These are phyloP conservation scores for Drosophila nigrodunni DNA, from an alignment of 1,140 invertebrate genomes.

Conservation along the genomic window DNA sequence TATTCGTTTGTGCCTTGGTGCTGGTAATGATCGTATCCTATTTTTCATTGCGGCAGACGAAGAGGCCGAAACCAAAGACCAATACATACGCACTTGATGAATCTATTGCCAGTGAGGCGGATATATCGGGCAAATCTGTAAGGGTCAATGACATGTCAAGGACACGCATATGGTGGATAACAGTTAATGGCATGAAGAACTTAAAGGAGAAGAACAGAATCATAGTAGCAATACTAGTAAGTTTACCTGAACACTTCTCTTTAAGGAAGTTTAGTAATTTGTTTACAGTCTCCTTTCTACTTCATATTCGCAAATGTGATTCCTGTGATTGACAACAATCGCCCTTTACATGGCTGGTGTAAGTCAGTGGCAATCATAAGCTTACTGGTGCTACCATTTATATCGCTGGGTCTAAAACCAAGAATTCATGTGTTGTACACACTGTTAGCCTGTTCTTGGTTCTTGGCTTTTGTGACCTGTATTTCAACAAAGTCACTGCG, in stretches of 20 bases:
- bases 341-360: slow-evolving; percentile 31
- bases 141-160: neutral
- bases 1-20: neutral
- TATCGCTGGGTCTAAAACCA: neutral
- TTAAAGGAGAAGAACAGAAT: slow-evolving; percentile 23
- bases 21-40: slow-evolving; percentile 38
- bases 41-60: neutral
- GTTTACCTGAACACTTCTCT: neutral
- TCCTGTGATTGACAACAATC: slow-evolving; percentile 2
- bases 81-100: accelerated
- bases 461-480: neutral
- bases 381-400: slow-evolving; percentile 27
- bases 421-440: neutral
- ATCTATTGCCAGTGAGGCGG: slow-evolving; percentile 31
- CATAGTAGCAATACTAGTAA: slow-evolving; percentile 9
- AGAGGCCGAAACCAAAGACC: accelerated
- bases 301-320: slow-evolving; percentile 22
- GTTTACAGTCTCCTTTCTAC: slow-evolving; percentile 9
- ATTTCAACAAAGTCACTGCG: slow-evolving; percentile 37
- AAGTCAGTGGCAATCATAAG: slow-evolving; percentile 19
- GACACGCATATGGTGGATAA: slow-evolving; percentile 26
- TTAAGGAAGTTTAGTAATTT: neutral
- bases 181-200: slow-evolving; percentile 30
- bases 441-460: slow-evolving; percentile 7
- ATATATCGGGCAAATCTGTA: slow-evolving; percentile 6